Evolutionary conservation across 2,888 invertebrate genomes (phyloP), one percentile per base, ranked within the genome.

Genomic region (Ormyrus pomaceus): DNA sequence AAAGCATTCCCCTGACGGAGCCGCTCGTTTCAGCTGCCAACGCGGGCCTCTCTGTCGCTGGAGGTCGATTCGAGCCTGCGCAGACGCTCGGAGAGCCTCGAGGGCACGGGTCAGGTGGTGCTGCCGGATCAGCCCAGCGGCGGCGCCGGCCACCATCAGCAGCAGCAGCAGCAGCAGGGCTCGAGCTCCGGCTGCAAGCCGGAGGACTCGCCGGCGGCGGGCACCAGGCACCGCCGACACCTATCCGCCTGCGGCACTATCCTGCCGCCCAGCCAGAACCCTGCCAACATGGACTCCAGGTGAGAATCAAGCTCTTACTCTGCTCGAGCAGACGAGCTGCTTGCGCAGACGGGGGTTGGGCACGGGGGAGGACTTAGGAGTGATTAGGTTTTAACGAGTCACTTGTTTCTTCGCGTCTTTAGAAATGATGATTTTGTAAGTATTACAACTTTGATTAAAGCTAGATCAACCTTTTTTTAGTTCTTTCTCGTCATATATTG

Each of bases 41-140:
- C 93, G 84, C 92, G 94, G 87, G 93, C 93, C 70, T 94, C 93
- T 84, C 91, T 94, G 82, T 93, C 93, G 55, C 91, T 94, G 81
- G 94, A 94, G 88, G 93, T 93, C 86, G 92, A 93, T 86, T 91
- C 92, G 11, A 87, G 87, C 46, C 82, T 90, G 55, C 89, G 90
- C 71, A 87, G 90, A 81, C 87, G 93, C 83, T 94, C 94, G 84
- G 94, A 93, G 85, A 93, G 93, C 88, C 91, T 94, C 56, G 94
- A 94, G 85, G 92, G 92, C 85, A 93, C 93, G 45, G 92, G 93
- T 90, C 89, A 89, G 77, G 92, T 92, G 88, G 53, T 62, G 6
- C 13, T 61, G 5, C 34, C 11, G n/a, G 19, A 19, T 6, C 45
- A 53, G 2, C 51, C 5, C n/a, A 11, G 5, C 6, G 53, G 51